Percentiles rank a stretch among this genome's conserved stretches.
phyloP scores from a whole-genome alignment of 1,140 invertebrate genomes.

The Branchinecta lynchi region DNA sequence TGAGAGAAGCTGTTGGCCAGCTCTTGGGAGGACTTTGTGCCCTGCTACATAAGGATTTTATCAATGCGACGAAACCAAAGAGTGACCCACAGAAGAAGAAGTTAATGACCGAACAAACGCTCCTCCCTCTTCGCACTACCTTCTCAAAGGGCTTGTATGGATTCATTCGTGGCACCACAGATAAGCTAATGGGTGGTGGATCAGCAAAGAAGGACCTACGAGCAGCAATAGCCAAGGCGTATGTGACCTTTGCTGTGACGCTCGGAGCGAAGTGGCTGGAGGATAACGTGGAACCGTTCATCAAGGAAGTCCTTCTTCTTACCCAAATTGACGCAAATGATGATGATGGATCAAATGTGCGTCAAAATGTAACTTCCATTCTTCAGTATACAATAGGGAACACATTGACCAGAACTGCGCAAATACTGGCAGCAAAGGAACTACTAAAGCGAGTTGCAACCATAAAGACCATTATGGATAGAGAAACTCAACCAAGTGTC shows the following conservation, averaged over 20 bases:
- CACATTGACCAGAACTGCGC: not conserved
- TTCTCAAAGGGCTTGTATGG: not conserved
- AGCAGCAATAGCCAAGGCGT: not conserved
- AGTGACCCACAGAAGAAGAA: not conserved
- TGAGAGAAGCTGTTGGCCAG: not conserved
- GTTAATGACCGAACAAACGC: not conserved
- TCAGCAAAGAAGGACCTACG: not conserved
- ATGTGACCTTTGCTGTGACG: not conserved
- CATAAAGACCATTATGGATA: not conserved
- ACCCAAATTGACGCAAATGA: not conserved
- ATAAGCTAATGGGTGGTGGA: not conserved
- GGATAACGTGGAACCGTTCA: not conserved
- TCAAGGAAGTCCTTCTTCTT: not conserved
- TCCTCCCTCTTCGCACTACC: not conserved
- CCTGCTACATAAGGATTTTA: not conserved
- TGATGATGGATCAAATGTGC: not conserved
- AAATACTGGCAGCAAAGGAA: not conserved
- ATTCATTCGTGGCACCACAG: not conserved
- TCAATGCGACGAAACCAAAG: not conserved
- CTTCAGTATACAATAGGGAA: not conserved
- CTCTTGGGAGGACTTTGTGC: not conserved
- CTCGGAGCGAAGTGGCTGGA: not conserved
- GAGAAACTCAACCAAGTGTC: not conserved
- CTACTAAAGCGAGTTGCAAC: not conserved
- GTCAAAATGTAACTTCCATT: not conserved